These are phyloP conservation scores for Pseudorectes ferrugineus DNA, from an alignment of 2,113 vertebrate genomes.

Conservation along the genomic window DNA sequence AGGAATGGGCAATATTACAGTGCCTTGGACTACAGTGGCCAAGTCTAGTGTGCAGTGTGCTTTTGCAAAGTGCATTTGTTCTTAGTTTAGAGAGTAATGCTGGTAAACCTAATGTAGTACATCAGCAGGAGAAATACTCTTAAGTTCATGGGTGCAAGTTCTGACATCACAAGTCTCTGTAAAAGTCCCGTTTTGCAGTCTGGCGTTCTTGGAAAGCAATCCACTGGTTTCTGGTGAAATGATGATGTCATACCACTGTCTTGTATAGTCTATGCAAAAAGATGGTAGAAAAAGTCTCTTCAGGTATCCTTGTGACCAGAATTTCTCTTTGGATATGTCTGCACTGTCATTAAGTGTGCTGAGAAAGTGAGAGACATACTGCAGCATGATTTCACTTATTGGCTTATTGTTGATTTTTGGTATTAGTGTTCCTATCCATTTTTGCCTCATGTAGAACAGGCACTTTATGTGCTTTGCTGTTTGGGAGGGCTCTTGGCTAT, in stretches of 20 bases:
- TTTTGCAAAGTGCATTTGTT: background rate
- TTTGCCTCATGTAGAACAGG: background rate
- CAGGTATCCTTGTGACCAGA: background rate
- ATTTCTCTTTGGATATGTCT: background rate
- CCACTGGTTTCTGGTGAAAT: background rate
- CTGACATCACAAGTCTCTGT: background rate
- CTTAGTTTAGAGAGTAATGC: background rate
- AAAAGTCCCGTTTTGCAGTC: background rate
- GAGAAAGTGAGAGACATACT: background rate
- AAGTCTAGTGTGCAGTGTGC: fast-evolving
- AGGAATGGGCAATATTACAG: background rate
- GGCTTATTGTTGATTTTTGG: background rate
- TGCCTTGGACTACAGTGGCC: too few species aligned
- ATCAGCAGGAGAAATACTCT: background rate
- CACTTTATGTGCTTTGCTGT: background rate
- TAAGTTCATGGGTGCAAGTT: background rate
- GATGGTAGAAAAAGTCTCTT: background rate
- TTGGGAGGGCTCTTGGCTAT: background rate
- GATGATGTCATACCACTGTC: background rate
- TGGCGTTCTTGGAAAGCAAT: background rate
- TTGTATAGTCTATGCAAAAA: background rate
- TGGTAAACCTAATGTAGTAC: background rate
- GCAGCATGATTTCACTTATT: background rate
- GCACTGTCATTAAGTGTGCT: background rate
- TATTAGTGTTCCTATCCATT: background rate